phyloP scores from a whole-genome alignment of 2,797 vertebrate species.

The Poeciliopsis turneri region DNA sequence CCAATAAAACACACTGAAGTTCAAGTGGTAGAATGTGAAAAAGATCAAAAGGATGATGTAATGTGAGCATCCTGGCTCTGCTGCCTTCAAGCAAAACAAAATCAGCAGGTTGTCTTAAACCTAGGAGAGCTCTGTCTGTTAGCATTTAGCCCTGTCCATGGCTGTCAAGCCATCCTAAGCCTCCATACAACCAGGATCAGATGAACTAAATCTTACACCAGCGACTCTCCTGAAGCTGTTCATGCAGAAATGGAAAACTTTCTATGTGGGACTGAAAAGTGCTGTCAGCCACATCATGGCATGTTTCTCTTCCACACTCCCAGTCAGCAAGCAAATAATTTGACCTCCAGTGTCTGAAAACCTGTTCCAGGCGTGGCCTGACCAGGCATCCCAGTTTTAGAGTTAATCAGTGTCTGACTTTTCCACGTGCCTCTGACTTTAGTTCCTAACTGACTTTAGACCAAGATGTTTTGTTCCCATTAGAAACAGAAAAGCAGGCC shows the following conservation, averaged over 20 bases:
- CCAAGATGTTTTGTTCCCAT: background rate
- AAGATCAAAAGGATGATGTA: background rate
- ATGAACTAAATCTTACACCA: background rate
- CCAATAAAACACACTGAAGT: background rate
- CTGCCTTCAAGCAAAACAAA: background rate
- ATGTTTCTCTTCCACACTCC: background rate
- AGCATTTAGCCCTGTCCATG: background rate
- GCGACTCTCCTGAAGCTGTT: background rate
- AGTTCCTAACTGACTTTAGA: background rate
- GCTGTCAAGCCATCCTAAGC: conserved; percentile 2
- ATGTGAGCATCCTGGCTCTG: background rate
- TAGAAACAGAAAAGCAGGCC: background rate
- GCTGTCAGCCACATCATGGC: background rate
- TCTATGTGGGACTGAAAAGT: background rate
- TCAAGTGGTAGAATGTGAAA: background rate
- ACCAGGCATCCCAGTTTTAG: background rate
- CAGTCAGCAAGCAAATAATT: background rate
- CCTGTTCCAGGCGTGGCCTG: background rate
- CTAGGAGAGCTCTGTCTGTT: background rate
- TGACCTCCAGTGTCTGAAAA: background rate
- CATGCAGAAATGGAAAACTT: background rate
- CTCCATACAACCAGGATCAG: background rate
- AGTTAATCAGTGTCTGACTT: background rate
- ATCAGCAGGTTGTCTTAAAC: background rate
- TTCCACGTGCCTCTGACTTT: background rate